Conservation (phyloP, 1,140 invertebrate genomes). For the Batillaria attramentaria region DNA sequence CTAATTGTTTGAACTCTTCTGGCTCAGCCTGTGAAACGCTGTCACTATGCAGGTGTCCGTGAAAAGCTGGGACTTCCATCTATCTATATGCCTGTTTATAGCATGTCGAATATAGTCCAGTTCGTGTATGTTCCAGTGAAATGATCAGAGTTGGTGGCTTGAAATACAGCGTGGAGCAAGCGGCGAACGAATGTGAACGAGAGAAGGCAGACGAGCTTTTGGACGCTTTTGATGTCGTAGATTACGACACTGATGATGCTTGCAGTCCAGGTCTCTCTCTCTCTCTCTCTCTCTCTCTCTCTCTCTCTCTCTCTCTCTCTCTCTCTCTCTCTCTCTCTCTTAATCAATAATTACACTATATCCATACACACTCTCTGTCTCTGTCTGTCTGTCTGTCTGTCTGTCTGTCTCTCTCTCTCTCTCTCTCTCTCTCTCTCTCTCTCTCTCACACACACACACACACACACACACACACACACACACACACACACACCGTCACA, state of each 20-base stretch:
- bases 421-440: neutral
- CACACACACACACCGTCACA: neutral
- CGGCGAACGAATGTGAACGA: too few relatives aligned
- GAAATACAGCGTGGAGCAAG: too few relatives aligned
- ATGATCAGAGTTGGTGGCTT: too few relatives aligned
- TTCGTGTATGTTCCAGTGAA: too few relatives aligned
- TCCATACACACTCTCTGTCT: too few relatives aligned
- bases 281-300: neutral
- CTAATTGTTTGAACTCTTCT: too few relatives aligned
- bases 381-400: constrained; percentile 8
- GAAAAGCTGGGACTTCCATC: too few relatives aligned
- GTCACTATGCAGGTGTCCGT: too few relatives aligned
- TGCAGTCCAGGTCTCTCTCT: neutral
- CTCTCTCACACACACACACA: neutral
- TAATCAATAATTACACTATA: too few relatives aligned
- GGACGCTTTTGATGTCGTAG: neutral
- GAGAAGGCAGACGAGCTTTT: neutral
- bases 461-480: neutral
- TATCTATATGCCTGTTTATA: too few relatives aligned
- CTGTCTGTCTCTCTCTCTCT: neutral
- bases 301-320: neutral
- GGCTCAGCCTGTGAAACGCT: too few relatives aligned
- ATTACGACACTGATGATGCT: neutral
- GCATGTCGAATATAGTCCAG: too few relatives aligned
- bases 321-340: neutral